Percentiles rank a stretch among this genome's conserved stretches.
Conservation (phyloP, 1,140 invertebrate genomes). For the Monomorium pharaonis region DNA sequence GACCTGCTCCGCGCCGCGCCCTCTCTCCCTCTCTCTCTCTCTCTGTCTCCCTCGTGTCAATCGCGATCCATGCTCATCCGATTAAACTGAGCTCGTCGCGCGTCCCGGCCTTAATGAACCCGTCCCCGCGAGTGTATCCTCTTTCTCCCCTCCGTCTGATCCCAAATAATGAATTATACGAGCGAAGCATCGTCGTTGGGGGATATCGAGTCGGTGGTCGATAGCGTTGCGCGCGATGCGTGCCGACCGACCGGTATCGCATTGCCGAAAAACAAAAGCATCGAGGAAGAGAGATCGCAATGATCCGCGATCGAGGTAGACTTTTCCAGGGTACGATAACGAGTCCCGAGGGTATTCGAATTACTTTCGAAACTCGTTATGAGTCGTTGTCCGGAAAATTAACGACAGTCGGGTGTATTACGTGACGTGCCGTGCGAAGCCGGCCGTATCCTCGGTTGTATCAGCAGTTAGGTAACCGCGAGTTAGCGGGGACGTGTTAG, state of each 20-base stretch:
- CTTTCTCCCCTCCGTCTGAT: slow-evolving; percentile 7
- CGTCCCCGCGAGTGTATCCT: slow-evolving; percentile 27
- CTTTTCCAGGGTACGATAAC: slow-evolving; percentile 52
- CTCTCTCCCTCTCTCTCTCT: not conserved
- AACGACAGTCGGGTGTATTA: slow-evolving; percentile 61
- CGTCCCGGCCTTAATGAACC: slow-evolving; percentile 65
- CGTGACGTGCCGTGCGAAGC: slow-evolving; percentile 51
- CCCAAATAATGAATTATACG: slow-evolving; percentile 69
- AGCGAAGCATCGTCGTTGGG: slow-evolving; percentile 42
- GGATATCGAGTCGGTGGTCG: slow-evolving; percentile 55
- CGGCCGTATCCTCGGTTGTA: slow-evolving; percentile 26
- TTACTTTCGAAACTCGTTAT: slow-evolving; percentile 60
- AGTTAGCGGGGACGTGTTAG: slow-evolving; percentile 46
- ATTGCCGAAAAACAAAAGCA: slow-evolving; percentile 22
- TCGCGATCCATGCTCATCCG: slow-evolving; percentile 46
- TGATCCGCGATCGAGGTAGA: not conserved
- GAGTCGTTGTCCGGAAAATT: slow-evolving; percentile 62
- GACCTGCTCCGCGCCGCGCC: not conserved
- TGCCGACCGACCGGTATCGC: not conserved
- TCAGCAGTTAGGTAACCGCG: slow-evolving; percentile 62
- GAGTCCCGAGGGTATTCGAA: slow-evolving; percentile 62
- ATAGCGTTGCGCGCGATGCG: slow-evolving; percentile 31
- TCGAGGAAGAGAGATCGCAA: not conserved
- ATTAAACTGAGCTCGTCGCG: slow-evolving; percentile 59
- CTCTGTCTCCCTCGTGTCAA: slow-evolving; percentile 46